These are phyloP conservation scores for Bombus sylvicola DNA, from an alignment of 1,140 invertebrate species.

Conservation along the genomic window DNA sequence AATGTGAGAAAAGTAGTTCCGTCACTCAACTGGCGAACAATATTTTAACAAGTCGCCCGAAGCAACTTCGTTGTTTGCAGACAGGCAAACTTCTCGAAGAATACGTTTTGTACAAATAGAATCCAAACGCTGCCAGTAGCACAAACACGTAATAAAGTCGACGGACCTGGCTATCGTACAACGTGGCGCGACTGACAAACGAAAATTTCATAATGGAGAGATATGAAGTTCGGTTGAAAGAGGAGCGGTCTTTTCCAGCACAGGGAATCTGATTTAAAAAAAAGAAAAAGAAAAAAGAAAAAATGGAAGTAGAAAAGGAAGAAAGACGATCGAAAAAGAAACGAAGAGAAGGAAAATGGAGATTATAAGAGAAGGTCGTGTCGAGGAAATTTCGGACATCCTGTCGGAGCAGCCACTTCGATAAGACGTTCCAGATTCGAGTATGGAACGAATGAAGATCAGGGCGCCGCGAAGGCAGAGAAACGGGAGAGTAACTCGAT, in stretches of 20 bases:
- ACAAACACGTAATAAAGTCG: slow-evolving; percentile 23
- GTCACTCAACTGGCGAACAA: background rate
- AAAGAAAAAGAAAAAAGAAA: too few species aligned
- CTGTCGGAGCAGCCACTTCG: background rate
- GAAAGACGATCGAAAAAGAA: background rate
- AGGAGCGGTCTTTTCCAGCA: too few species aligned
- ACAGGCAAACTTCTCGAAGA: background rate
- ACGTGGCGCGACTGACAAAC: background rate
- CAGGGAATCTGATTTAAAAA: background rate
- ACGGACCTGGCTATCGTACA: background rate
- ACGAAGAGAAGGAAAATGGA: too few species aligned
- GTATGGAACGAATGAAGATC: slow-evolving; percentile 55
- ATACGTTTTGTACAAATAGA: background rate
- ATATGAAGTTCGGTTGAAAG: background rate
- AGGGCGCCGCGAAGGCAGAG: slow-evolving; percentile 48
- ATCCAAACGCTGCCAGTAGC: slow-evolving; percentile 7
- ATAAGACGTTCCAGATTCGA: slow-evolving; percentile 20
- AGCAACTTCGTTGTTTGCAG: slow-evolving; percentile 4
- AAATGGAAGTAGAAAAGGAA: too few species aligned
- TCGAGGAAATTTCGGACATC: slow-evolving; percentile 11
- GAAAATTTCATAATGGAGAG: background rate
- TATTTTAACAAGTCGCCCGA: background rate
- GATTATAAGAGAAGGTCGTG: background rate
- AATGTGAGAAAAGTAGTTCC: background rate
- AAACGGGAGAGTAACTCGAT: slow-evolving; percentile 62